phyloP scores from a whole-genome alignment of 2,113 vertebrate species.

The Coreoperca whiteheadi region DNA sequence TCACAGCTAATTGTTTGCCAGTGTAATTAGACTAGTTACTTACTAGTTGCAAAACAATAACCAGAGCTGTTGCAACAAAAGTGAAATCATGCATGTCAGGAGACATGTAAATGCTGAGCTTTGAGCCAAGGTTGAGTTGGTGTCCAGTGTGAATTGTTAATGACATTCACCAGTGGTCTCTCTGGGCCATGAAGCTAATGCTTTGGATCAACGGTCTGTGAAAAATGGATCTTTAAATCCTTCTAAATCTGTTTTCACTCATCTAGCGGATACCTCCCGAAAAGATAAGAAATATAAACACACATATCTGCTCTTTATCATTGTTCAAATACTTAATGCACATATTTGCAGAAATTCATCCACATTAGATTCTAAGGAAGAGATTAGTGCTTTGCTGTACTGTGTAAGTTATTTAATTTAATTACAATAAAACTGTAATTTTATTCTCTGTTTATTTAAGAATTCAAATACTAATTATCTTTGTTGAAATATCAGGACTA shows the following conservation, averaged over 20 bases:
- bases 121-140: slow-evolving; percentile 4
- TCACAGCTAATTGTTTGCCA: background rate
- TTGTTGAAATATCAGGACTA: background rate
- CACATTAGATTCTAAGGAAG: background rate
- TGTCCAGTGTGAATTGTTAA: slow-evolving; percentile 20
- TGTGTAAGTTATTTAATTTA: background rate
- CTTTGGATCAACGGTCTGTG: slow-evolving; percentile 35
- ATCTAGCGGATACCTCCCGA: slow-evolving; percentile 5
- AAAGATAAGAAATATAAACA: slow-evolving; percentile 19
- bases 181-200: slow-evolving; percentile 34
- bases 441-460: background rate
- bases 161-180: slow-evolving; percentile 26
- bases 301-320: background rate
- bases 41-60: background rate
- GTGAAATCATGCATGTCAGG: background rate
- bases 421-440: background rate
- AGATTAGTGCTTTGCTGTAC: background rate
- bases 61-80: background rate
- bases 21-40: background rate
- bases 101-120: background rate
- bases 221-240: slow-evolving; percentile 47
- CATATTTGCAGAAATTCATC: background rate
- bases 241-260: slow-evolving; percentile 37
- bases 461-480: background rate
- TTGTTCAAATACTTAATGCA: background rate